phyloP scores from a whole-genome alignment of 1,140 invertebrate species.

The Hydropsyche tenuis region DNA sequence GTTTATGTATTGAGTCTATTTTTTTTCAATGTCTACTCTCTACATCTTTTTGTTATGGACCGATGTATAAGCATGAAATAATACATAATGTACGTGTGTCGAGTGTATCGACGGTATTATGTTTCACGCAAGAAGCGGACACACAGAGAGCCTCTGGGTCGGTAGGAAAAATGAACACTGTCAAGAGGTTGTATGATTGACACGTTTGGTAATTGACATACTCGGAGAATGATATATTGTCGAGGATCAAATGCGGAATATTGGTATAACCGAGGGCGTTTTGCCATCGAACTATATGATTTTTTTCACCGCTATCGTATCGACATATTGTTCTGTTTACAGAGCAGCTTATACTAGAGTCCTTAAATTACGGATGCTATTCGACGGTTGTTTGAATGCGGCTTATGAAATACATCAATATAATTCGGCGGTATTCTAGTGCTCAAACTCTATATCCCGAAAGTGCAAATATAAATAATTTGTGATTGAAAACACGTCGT shows the following conservation, averaged over 20 bases:
- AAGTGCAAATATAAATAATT: too few relatives aligned
- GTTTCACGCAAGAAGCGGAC: conserved; percentile 41
- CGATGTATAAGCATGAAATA: conserved; percentile 9
- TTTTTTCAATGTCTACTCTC: conserved; percentile 1
- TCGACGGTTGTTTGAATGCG: too few relatives aligned
- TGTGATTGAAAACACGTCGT: too few relatives aligned
- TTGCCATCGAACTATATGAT: not conserved
- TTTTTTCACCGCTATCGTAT: not conserved
- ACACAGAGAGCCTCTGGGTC: conserved; percentile 36
- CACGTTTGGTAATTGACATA: conserved; percentile 48
- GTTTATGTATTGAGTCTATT: conserved; percentile 33
- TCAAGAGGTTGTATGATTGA: conserved; percentile 45
- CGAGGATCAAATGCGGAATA: conserved; percentile 39
- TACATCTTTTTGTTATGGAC: conserved; percentile 2
- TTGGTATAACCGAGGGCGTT: conserved; percentile 23
- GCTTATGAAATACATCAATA: too few relatives aligned
- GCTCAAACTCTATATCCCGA: too few relatives aligned
- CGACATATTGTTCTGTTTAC: too few relatives aligned
- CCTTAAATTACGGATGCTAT: not conserved
- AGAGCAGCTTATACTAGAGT: not conserved
- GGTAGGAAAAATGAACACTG: conserved; percentile 37
- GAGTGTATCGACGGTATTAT: conserved; percentile 33
- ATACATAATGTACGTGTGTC: not conserved
- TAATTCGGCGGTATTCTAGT: too few relatives aligned
- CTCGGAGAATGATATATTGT: conserved; percentile 45